phyloP scores from a whole-genome alignment of 64 coral and sea anemone genomes.

The Montipora foliosa region DNA sequence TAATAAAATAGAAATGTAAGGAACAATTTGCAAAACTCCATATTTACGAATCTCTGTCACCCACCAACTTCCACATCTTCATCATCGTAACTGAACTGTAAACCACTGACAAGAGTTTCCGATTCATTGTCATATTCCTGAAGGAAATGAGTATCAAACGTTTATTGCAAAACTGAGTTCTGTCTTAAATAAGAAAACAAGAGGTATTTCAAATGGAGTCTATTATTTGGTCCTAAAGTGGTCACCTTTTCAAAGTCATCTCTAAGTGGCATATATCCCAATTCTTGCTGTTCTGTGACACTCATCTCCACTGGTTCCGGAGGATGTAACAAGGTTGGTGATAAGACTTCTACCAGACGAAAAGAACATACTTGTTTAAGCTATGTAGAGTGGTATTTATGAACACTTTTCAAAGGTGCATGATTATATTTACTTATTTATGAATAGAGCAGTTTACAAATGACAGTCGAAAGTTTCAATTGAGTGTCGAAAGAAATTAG shows the following conservation, averaged over 20 bases:
- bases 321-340: slow-evolving; percentile 84
- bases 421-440: too few species aligned
- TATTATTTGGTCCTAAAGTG: not conserved
- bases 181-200: not conserved
- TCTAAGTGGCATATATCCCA: slow-evolving; percentile 96
- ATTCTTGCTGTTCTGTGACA: slow-evolving; percentile 86
- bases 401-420: not conserved
- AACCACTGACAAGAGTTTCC: slow-evolving; percentile 93
- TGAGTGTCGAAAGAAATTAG: too few species aligned
- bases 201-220: not conserved
- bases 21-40: too few species aligned
- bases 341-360: slow-evolving; percentile 73
- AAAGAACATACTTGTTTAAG: not conserved
- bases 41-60: not conserved
- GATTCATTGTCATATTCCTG: slow-evolving; percentile 99
- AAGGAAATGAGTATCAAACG: not conserved
- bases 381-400: not conserved
- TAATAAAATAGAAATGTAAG: too few species aligned
- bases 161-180: not conserved
- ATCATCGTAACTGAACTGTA: slow-evolving; percentile 93
- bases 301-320: slow-evolving; percentile 94
- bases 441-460: too few species aligned
- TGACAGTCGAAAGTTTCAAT: too few species aligned
- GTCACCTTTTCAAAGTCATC: slow-evolving; percentile 99
- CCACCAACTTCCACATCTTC: slow-evolving; percentile 93